Conservation (phyloP, 2,113 vertebrate species). For the Meles meles region DNA sequence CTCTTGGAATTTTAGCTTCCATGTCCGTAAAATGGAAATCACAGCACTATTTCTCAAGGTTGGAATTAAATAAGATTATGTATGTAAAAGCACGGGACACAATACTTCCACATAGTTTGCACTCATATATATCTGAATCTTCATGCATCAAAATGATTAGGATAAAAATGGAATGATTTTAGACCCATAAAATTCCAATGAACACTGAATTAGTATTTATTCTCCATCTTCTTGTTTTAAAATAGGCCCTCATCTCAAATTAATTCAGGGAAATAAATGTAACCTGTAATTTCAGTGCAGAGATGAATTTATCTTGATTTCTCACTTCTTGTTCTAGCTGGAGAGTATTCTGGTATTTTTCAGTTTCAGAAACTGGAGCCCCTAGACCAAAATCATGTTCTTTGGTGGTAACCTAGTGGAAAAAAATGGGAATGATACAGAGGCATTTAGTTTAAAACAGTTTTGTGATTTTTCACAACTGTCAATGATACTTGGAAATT, state of each 20-base stretch:
- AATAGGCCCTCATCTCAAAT: neutral
- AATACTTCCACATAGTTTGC: neutral
- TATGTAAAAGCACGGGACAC: neutral
- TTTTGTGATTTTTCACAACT: neutral
- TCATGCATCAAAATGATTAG: constrained; percentile 6
- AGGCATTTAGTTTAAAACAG: constrained; percentile 13
- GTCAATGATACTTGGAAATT: constrained; percentile 11
- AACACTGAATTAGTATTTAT: constrained; percentile 47
- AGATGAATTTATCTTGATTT: constrained; percentile 75
- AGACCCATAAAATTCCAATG: neutral
- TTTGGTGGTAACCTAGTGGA: constrained; percentile 71
- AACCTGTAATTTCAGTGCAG: constrained; percentile 75
- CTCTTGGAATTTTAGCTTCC: constrained; percentile 15
- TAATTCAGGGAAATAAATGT: constrained; percentile 44
- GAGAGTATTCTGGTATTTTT: constrained; percentile 71
- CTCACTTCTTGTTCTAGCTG: constrained; percentile 73
- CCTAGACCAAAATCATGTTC: constrained; percentile 76
- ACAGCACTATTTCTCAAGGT: neutral
- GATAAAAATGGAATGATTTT: constrained; percentile 38
- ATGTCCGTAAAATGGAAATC: neutral
- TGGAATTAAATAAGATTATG: neutral
- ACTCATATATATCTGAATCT: neutral
- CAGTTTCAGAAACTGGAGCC: constrained; percentile 74
- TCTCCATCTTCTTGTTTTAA: constrained; percentile 31
- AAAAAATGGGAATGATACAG: constrained; percentile 42